Evolutionary conservation across 2,888 invertebrate species (phyloP).

Genomic region (Andrena dorsata): DNA sequence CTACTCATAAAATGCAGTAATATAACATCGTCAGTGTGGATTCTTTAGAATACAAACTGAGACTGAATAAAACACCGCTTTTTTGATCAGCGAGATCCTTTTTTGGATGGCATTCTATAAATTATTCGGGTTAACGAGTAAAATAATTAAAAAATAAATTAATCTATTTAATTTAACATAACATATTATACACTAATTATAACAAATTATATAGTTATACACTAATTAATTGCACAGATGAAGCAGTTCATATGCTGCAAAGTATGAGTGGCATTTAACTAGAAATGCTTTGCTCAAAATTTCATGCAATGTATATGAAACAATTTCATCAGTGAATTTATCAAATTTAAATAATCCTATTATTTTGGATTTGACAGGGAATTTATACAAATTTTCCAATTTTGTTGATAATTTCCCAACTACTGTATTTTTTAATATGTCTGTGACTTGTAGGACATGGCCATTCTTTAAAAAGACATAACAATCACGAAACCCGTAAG

Average conservation of each 20-base stretch:
- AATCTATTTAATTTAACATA: no score
- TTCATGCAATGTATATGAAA: constrained; percentile 9
- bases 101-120: not conserved
- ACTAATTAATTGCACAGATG: constrained; percentile 2
- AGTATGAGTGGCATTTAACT: constrained; percentile 18
- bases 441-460: constrained; percentile 26
- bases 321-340: constrained; percentile 9
- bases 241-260: constrained; percentile 19
- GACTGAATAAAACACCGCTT: no score
- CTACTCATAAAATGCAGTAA: no score
- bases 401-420: constrained; percentile 30
- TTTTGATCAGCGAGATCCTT: no score
- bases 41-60: no score
- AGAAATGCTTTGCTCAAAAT: constrained; percentile 18
- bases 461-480: constrained; percentile 8
- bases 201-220: no score
- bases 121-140: no score
- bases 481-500: no score
- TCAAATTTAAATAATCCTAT: constrained; percentile 23
- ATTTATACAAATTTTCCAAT: constrained; percentile 8
- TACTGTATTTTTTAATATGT: constrained; percentile 28
- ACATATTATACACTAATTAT: no score
- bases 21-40: no score
- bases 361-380: constrained; percentile 21
- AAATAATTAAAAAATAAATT: no score